These are phyloP conservation scores for Brachionus asplanchnoidis DNA, from an alignment of 1,140 invertebrate genomes.

Conservation along the genomic window DNA sequence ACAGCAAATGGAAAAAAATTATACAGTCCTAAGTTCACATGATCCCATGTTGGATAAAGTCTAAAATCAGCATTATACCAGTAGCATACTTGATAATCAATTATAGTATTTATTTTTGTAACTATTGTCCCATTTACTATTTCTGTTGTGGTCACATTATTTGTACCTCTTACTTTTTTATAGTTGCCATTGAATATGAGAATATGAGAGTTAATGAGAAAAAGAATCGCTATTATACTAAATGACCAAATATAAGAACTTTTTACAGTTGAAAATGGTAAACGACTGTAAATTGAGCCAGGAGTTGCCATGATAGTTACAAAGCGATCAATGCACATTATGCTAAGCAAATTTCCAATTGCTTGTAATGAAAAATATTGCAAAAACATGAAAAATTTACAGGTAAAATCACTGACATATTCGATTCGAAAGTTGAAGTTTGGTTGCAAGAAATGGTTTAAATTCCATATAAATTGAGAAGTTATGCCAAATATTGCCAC, in stretches of 20 bases:
- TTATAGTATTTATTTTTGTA: no score
- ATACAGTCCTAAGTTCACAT: neutral
- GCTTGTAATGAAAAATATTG: neutral
- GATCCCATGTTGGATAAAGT: neutral
- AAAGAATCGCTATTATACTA: neutral
- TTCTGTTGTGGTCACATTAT: neutral
- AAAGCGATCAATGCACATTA: conserved; percentile 6
- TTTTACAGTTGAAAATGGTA: neutral
- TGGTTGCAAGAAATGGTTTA: neutral
- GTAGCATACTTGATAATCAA: neutral
- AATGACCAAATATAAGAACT: neutral
- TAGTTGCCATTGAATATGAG: conserved; percentile 14
- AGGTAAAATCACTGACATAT: neutral
- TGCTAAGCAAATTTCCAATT: neutral
- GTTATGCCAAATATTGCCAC: neutral
- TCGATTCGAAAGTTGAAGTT: neutral
- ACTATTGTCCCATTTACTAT: neutral
- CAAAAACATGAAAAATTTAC: neutral
- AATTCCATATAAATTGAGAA: conserved; percentile 2
- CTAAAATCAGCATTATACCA: neutral
- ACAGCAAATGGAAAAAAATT: neutral
- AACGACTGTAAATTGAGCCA: conserved; percentile 3
- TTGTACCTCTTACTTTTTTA: neutral
- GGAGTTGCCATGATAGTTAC: neutral
- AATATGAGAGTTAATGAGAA: neutral